Evolutionary conservation across 1,140 invertebrate genomes (phyloP), one percentile per base, ranked within the genome.

Genomic region (Phymastichus coffea): DNA sequence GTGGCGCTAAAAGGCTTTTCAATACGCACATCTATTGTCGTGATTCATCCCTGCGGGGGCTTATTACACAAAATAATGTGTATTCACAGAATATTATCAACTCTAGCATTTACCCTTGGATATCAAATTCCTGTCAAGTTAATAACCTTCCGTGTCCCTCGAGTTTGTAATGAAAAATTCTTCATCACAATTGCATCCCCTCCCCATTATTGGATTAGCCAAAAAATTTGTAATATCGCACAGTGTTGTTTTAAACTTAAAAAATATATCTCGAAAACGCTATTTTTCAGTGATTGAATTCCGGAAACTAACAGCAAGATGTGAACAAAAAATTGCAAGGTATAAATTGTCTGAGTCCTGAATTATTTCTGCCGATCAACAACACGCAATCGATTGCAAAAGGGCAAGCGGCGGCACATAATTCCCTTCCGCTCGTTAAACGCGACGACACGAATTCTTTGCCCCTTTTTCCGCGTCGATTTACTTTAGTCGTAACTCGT

Each of bases 31-130:
- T 49, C 51, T 51, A 49, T 57, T 33, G 26, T 51, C 25, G 15
- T 26, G 33, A 57, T 46, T 38, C 44, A 41, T 23, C 30, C 6
- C 56, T 30, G n/a, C 30, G 1, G 8, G 35, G 38, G 38, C 38
- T 58, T 52, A 51, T 33, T 52, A 37, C 26, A 22, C 25, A 26
- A 35, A 58, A 51, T 58, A 33, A 58, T 58, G 20, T 25, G 28
- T 43, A 58, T 58, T 52, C 22, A 58, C 52, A 35, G 10, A 35
- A 44, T 44, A 58, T 58, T 52, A 58, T 14, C 33, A 58, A 52
- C 38, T 37, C 4, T 19, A 8, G 12, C 14, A 25, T 38, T 38
- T 52, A 15, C 49, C 12, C n/a, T 38, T 37, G 15, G 14, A n/a
- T 33, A 12, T 15, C 17, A 51, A 43, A 41, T 51, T 57, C n/a